Percentiles rank a stretch among this genome's conserved stretches.
Evolutionary conservation across 2,113 vertebrate species (phyloP).

Genomic region (Centropristis striata): DNA sequence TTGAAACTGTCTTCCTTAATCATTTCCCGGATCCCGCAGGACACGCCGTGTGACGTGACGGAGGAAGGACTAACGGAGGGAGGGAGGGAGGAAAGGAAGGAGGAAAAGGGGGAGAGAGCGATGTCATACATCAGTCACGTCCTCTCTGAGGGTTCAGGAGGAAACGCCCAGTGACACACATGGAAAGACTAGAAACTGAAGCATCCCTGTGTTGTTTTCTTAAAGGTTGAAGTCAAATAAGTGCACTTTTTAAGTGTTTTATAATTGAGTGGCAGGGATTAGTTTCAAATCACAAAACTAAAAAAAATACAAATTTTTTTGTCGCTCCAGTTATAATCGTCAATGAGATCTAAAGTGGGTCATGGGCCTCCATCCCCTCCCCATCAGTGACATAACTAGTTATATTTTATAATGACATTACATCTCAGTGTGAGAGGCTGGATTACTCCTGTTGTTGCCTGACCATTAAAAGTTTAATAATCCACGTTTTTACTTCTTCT

Average conservation of each 20-base stretch:
- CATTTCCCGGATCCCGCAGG: conserved; percentile 83
- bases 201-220: background rate
- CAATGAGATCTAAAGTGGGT: conserved; percentile 29
- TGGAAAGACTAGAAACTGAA: conserved; percentile 8
- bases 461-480: conserved; percentile 42
- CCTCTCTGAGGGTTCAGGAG: conserved; percentile 53
- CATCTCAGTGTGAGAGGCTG: background rate
- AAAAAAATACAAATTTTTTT: conserved; percentile 4
- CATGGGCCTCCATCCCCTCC: conserved; percentile 5
- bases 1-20: conserved; percentile 87
- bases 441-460: background rate
- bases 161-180: conserved; percentile 59
- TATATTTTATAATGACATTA: conserved; percentile 32
- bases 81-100: background rate
- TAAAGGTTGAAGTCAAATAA: background rate
- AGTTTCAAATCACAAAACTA: background rate
- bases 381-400: conserved; percentile 24
- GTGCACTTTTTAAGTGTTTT: background rate
- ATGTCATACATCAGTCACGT: conserved; percentile 58
- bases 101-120: conserved; percentile 16
- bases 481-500: conserved; percentile 1
- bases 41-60: conserved; percentile 62
- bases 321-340: conserved; percentile 10
- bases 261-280: background rate
- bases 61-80: conserved; percentile 36